These are phyloP conservation scores for Varanus salvator DNA, from an alignment of 2,113 vertebrate genomes.

Conservation along the genomic window DNA sequence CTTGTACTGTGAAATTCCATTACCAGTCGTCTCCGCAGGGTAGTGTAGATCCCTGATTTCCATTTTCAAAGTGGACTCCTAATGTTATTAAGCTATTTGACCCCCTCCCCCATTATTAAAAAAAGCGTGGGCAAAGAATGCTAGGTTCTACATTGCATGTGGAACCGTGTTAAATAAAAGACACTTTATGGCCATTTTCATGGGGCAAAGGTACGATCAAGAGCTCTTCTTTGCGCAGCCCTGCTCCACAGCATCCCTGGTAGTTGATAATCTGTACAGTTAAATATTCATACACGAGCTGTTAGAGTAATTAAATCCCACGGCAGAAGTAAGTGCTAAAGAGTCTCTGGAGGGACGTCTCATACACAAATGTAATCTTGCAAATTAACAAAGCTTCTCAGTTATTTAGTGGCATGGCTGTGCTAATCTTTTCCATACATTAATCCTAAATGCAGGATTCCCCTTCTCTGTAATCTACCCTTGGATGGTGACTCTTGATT, in stretches of 20 bases:
- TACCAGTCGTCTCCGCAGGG: background rate
- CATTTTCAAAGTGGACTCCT: background rate
- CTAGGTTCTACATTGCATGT: background rate
- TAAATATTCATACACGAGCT: constrained; percentile 38
- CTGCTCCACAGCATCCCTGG: background rate
- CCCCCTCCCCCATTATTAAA: background rate
- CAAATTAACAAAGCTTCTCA: constrained; percentile 33
- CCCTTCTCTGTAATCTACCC: background rate
- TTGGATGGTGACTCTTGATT: background rate
- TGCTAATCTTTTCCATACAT: constrained; percentile 1
- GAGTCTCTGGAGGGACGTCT: constrained; percentile 24
- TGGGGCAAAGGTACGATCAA: background rate
- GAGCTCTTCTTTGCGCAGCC: background rate
- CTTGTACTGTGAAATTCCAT: constrained; percentile 12
- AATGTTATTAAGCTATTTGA: background rate
- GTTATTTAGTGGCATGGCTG: constrained; percentile 20
- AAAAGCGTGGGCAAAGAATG: background rate
- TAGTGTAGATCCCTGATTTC: background rate
- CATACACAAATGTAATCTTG: constrained; percentile 31
- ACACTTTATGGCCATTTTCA: background rate
- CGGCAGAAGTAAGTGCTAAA: constrained; percentile 18
- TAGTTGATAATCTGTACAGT: constrained; percentile 27
- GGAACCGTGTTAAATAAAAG: background rate
- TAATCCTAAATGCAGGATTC: constrained; percentile 9
- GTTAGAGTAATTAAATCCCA: constrained; percentile 43